Evolutionary conservation across 2,113 vertebrate genomes (phyloP).

Genomic region (Galeopterus variegatus): DNA sequence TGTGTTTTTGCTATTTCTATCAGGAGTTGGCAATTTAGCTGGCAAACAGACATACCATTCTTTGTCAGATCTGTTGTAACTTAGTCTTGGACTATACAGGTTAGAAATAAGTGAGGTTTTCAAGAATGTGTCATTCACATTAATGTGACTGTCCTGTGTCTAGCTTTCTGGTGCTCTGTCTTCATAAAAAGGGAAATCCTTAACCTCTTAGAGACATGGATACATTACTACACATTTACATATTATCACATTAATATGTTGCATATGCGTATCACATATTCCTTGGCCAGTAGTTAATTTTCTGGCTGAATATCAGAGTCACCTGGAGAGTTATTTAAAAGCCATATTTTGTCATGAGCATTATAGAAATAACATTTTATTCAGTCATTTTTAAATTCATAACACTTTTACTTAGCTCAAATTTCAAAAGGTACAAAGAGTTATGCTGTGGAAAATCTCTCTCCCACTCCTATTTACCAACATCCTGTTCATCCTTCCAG

Average conservation of each 20-base stretch:
- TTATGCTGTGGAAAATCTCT: slow-evolving; percentile 41
- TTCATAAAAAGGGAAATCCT: slow-evolving; percentile 17
- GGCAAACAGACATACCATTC: background rate
- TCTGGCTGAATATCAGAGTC: background rate
- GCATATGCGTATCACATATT: background rate
- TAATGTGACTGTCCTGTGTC: background rate
- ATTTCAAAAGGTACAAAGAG: slow-evolving; percentile 43
- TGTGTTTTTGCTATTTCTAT: slow-evolving; percentile 45
- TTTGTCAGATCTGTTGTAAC: slow-evolving; percentile 28
- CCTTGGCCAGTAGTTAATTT: slow-evolving; percentile 6
- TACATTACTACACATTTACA: background rate
- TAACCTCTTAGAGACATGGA: background rate
- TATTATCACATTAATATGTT: background rate
- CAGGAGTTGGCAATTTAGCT: slow-evolving; percentile 12
- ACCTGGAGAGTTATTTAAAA: slow-evolving; percentile 28
- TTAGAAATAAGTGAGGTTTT: slow-evolving; percentile 36
- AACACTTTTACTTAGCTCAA: slow-evolving; percentile 53
- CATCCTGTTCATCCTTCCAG: background rate
- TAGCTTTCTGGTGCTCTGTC: background rate
- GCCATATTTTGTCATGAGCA: background rate
- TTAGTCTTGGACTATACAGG: background rate
- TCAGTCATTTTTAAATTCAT: slow-evolving; percentile 31
- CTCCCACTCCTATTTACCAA: slow-evolving; percentile 9
- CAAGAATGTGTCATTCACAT: background rate
- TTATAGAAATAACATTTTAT: slow-evolving; percentile 55